These are phyloP conservation scores for Danionella cerebrum DNA, from an alignment of 2,113 vertebrate genomes.

Conservation along the genomic window DNA sequence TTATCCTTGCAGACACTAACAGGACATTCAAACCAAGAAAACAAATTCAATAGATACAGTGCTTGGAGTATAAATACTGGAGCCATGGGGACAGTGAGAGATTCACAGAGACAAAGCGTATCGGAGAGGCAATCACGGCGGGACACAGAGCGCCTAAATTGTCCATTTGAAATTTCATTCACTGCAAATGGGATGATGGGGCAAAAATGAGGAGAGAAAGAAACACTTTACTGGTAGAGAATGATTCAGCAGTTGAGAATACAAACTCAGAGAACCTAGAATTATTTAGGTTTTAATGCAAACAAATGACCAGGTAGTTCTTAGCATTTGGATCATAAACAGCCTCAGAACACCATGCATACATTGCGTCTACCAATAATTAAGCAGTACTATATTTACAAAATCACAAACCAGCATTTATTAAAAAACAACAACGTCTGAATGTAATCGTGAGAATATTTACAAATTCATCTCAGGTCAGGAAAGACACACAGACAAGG, in stretches of 20 bases:
- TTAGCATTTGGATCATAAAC: constrained; percentile 23
- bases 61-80: constrained; percentile 24
- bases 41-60: constrained; percentile 35
- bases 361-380: neutral
- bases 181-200: constrained; percentile 24
- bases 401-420: constrained; percentile 6
- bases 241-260: neutral
- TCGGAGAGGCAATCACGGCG: constrained; percentile 26
- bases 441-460: constrained; percentile 58
- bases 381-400: constrained; percentile 31
- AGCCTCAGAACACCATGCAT: neutral
- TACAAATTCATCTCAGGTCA: constrained; percentile 58
- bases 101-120: constrained; percentile 2
- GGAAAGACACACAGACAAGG: constrained; percentile 6
- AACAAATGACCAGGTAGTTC: constrained; percentile 1
- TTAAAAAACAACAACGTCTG: constrained; percentile 28
- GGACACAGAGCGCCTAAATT: constrained; percentile 9
- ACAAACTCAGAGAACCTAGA: neutral
- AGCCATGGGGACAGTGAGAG: neutral
- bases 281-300: neutral
- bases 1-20: constrained; percentile 13
- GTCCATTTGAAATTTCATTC: constrained; percentile 38
- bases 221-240: constrained; percentile 19
- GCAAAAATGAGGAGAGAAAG: constrained; percentile 16
- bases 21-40: constrained; percentile 27